Evolutionary conservation across 2,797 vertebrate species (phyloP).

Genomic region (Phaenicophaeus curvirostris): DNA sequence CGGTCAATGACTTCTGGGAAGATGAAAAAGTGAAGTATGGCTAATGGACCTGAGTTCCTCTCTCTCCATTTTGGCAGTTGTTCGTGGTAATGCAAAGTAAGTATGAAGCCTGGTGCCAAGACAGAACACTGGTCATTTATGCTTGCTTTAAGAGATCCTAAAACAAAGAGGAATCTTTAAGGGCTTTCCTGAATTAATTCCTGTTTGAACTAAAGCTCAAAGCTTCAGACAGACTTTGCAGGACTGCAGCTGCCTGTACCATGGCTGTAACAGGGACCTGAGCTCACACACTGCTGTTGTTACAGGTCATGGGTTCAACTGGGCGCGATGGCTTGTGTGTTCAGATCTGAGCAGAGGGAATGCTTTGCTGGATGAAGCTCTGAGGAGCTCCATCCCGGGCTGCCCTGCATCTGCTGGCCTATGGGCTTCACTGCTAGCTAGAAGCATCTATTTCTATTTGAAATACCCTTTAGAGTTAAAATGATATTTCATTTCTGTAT

Average conservation of each 20-base stretch:
- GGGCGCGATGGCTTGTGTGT: background rate
- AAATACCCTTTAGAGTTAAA: background rate
- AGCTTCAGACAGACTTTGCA: background rate
- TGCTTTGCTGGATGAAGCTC: background rate
- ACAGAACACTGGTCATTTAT: background rate
- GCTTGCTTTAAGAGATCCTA: background rate
- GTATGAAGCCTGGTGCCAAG: background rate
- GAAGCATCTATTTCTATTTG: background rate
- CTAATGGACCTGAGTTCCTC: background rate
- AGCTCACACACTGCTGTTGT: background rate
- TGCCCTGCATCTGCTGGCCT: background rate
- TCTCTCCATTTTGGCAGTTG: background rate
- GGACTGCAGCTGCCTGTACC: background rate
- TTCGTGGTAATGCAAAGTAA: background rate
- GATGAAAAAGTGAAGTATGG: background rate
- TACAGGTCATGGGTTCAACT: fast-evolving
- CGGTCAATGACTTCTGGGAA: slow-evolving; percentile 22
- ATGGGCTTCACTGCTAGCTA: background rate
- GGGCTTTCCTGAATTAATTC: slow-evolving; percentile 2
- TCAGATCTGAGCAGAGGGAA: background rate
- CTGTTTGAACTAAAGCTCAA: background rate
- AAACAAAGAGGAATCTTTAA: background rate
- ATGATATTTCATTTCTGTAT: background rate
- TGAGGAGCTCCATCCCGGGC: background rate
- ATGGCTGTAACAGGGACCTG: fast-evolving